phyloP scores from a whole-genome alignment of 2,797 vertebrate genomes.

The Scomberomorus guttatus region DNA sequence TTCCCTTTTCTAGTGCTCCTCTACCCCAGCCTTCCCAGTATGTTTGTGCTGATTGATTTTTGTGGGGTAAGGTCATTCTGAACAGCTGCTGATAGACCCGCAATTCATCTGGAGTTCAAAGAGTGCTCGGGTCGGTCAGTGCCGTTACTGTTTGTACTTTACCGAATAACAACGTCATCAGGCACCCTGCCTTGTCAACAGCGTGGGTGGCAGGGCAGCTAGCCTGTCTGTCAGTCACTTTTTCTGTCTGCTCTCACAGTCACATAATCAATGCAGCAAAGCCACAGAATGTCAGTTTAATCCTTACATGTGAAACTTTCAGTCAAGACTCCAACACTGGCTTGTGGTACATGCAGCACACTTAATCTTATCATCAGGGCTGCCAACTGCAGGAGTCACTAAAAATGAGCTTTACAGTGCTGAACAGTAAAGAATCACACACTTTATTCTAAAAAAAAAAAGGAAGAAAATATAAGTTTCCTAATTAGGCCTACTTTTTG shows the following conservation, averaged over 20 bases:
- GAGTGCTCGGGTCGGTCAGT: slow-evolving; percentile 70
- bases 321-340: not conserved
- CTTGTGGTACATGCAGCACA: slow-evolving; percentile 1
- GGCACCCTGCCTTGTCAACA: slow-evolving; percentile 72
- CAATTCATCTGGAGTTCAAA: slow-evolving; percentile 82
- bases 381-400: slow-evolving; percentile 6
- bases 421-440: not conserved
- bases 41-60: slow-evolving; percentile 83
- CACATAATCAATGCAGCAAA: slow-evolving; percentile 50
- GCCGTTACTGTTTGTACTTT: slow-evolving; percentile 74
- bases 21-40: slow-evolving; percentile 46
- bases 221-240: slow-evolving; percentile 45
- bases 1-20: slow-evolving; percentile 24
- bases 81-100: slow-evolving; percentile 79
- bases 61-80: slow-evolving; percentile 78
- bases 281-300: slow-evolving; percentile 3
- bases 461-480: not conserved
- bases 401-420: not conserved
- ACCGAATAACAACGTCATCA: slow-evolving; percentile 70
- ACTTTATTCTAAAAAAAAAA: not conserved
- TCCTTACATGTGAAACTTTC: slow-evolving; percentile 1
- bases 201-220: slow-evolving; percentile 64
- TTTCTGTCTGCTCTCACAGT: slow-evolving; percentile 42
- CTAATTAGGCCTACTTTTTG: not conserved
- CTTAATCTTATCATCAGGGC: slow-evolving; percentile 1